Evolutionary conservation across 2,888 invertebrate species (phyloP).

Genomic region (Metopia argyrocephala): DNA sequence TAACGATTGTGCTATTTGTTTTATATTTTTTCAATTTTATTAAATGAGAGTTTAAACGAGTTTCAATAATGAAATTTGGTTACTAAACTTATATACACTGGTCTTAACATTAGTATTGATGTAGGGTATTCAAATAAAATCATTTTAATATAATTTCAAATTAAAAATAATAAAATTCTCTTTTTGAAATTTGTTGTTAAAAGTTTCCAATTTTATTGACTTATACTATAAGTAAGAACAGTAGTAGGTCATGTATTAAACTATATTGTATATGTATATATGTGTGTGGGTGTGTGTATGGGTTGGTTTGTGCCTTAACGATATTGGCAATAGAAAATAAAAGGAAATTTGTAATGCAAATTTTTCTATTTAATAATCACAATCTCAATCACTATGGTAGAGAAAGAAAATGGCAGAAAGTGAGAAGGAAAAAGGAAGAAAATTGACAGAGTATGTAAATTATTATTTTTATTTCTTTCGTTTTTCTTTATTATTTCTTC

Average conservation of each 20-base stretch:
- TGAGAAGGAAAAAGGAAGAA: too few species aligned
- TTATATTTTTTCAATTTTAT: too few species aligned
- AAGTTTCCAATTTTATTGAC: neutral
- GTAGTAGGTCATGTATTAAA: neutral
- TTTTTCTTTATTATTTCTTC: slow-evolving; percentile 8
- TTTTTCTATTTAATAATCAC: slow-evolving; percentile 60
- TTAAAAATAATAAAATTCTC: slow-evolving; percentile 2
- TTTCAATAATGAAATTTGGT: too few species aligned
- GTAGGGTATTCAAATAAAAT: neutral
- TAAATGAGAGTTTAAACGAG: too few species aligned
- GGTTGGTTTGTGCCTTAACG: slow-evolving; percentile 11
- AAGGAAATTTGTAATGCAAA: slow-evolving; percentile 63
- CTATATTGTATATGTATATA: neutral
- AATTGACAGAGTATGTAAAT: slow-evolving; percentile 51
- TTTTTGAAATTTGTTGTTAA: neutral
- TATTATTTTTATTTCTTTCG: slow-evolving; percentile 3
- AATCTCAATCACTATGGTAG: too few species aligned
- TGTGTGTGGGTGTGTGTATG: neutral
- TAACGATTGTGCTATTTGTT: too few species aligned
- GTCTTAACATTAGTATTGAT: too few species aligned
- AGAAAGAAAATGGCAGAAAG: too few species aligned
- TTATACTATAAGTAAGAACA: neutral
- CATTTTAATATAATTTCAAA: neutral
- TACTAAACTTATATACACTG: too few species aligned
- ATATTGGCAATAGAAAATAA: neutral